Evolutionary conservation across 2,797 vertebrate genomes (phyloP).

Genomic region (Paratrypauchen microcephalus): DNA sequence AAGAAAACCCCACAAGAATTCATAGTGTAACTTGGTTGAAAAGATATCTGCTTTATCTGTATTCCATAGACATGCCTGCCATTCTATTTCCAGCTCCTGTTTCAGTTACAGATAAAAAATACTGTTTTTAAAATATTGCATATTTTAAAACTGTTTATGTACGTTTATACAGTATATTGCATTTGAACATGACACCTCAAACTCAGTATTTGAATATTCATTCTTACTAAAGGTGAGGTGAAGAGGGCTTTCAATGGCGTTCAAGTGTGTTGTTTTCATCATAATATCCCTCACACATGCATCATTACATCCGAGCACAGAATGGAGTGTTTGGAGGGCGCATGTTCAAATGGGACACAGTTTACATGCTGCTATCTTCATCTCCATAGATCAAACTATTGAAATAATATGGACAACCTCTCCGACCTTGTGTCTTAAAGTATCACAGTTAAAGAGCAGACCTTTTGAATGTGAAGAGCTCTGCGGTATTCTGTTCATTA

Average conservation of each 20-base stretch:
- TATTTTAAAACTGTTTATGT: not conserved
- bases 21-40: too few relatives aligned
- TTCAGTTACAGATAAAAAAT: not conserved
- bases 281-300: constrained; percentile 39
- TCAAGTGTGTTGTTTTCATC: constrained; percentile 37
- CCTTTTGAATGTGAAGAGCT: not conserved
- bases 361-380: constrained; percentile 4
- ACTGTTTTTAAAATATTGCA: not conserved
- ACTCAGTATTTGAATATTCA: not conserved
- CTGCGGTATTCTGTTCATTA: not conserved
- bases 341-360: constrained; percentile 23
- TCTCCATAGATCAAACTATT: not conserved
- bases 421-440: not conserved
- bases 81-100: not conserved
- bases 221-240: constrained; percentile 16
- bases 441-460: not conserved
- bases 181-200: not conserved
- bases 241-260: constrained; percentile 25
- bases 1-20: too few relatives aligned
- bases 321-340: constrained; percentile 45
- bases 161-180: not conserved
- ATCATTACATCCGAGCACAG: constrained; percentile 28
- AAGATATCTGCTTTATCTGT: too few relatives aligned
- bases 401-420: constrained; percentile 22
- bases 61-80: not conserved